Percentiles rank a stretch among this genome's conserved stretches.
phyloP scores from a whole-genome alignment of 2,113 vertebrate genomes.

The Leptobrachium leishanense region DNA sequence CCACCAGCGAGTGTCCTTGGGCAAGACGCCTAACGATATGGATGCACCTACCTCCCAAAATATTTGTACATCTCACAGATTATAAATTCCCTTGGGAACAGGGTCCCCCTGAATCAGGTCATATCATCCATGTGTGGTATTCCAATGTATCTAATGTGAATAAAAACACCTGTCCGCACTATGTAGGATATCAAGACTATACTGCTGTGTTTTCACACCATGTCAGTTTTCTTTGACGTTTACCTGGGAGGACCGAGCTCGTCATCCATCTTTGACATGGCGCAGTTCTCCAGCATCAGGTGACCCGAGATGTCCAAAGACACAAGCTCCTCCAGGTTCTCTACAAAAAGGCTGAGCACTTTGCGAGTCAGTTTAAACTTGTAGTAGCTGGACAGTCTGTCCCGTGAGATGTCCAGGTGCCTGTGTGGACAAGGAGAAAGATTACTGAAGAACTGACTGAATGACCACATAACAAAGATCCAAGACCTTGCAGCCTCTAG shows the following conservation, averaged over 20 bases:
- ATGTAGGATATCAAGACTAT: not conserved
- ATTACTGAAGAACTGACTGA: too few species aligned
- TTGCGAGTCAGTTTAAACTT: slow-evolving; percentile 92
- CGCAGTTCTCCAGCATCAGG: slow-evolving; percentile 93
- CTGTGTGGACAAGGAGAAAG: slow-evolving; percentile 59
- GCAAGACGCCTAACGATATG: too few species aligned
- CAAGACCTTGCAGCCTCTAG: too few species aligned
- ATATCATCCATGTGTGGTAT: too few species aligned
- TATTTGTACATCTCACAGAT: too few species aligned
- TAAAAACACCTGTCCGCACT: too few species aligned
- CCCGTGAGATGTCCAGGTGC: slow-evolving; percentile 91
- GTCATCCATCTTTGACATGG: slow-evolving; percentile 87
- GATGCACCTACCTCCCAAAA: too few species aligned
- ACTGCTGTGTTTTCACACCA: not conserved
- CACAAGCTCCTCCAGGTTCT: slow-evolving; percentile 82
- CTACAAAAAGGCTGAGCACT: slow-evolving; percentile 85
- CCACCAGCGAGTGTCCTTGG: too few species aligned
- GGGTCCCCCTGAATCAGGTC: too few species aligned
- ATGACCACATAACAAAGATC: too few species aligned
- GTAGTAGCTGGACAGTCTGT: slow-evolving; percentile 80
- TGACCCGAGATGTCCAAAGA: slow-evolving; percentile 96
- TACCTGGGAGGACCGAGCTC: slow-evolving; percentile 90
- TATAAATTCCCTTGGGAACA: too few species aligned
- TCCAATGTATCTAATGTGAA: too few species aligned
- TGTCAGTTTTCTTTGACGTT: not conserved